A percentile compares a stretch with the other conserved stretches of the same genome.
Evolutionary conservation across 2,113 vertebrate genomes (phyloP).

Genomic region (Platysternon megacephalum): DNA sequence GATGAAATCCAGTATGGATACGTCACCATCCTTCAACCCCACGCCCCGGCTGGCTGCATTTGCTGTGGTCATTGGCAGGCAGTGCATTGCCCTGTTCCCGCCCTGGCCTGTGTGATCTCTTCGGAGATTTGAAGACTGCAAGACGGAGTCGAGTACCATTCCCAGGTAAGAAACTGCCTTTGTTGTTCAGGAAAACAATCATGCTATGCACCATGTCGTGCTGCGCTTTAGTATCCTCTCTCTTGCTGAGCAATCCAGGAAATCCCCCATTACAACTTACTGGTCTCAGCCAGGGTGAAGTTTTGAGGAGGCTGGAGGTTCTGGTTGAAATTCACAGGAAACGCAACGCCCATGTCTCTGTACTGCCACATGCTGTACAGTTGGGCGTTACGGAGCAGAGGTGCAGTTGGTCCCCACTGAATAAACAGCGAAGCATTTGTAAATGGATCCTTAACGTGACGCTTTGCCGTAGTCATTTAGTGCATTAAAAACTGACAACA

Average conservation of each 20-base stretch:
- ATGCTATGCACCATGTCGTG: neutral
- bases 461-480: neutral
- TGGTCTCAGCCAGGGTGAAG: neutral
- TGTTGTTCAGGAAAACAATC: neutral
- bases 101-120: neutral
- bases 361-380: neutral
- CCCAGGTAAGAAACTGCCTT: neutral
- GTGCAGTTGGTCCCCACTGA: too few species aligned
- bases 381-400: too few species aligned
- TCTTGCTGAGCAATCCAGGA: neutral
- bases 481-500: neutral
- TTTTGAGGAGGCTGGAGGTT: neutral
- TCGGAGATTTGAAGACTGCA: neutral
- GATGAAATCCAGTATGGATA: neutral
- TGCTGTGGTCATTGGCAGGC: neutral
- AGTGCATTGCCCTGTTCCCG: neutral
- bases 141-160: neutral
- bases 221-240: neutral
- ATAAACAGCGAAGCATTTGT: neutral
- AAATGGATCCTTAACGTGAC: neutral
- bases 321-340: neutral
- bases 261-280: neutral
- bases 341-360: neutral
- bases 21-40: neutral
- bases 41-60: accelerated